A percentile compares a stretch with the other conserved stretches of the same genome.
Conservation (phyloP, 2,113 vertebrate genomes). For the Egretta garzetta region DNA sequence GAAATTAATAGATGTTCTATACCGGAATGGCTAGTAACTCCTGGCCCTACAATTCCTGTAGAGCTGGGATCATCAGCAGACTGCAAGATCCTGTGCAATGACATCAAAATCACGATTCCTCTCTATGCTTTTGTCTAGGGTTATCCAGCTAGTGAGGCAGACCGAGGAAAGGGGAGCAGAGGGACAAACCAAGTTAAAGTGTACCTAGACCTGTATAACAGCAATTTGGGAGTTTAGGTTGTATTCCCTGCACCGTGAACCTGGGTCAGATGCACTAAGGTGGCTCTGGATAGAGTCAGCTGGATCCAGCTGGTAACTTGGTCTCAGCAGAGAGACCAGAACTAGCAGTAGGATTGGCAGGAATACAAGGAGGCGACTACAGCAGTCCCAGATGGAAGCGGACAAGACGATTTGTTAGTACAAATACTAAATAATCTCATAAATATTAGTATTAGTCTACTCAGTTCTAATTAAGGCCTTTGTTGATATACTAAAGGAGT, state of each 20-base stretch:
- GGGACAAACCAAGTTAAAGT: not conserved
- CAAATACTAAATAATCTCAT: not conserved
- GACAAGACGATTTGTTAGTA: not conserved
- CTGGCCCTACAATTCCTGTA: not conserved
- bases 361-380: not conserved
- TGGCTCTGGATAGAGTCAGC: not conserved
- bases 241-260: not conserved
- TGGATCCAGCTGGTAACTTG: not conserved
- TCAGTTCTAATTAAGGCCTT: not conserved
- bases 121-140: not conserved
- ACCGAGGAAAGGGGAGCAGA: not conserved
- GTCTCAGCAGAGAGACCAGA: not conserved
- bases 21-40: not conserved
- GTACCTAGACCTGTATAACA: not conserved
- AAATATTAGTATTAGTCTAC: not conserved
- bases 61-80: not conserved
- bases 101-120: not conserved
- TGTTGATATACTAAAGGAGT: not conserved
- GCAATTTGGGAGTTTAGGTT: not conserved
- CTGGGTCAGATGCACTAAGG: not conserved
- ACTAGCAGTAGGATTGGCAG: not conserved
- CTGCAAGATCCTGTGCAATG: not conserved
- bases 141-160: not conserved
- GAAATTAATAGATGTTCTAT: not conserved
- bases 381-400: not conserved